Evolutionary conservation across 1,140 invertebrate species (phyloP).

Genomic region (Zelostemma sp.): DNA sequence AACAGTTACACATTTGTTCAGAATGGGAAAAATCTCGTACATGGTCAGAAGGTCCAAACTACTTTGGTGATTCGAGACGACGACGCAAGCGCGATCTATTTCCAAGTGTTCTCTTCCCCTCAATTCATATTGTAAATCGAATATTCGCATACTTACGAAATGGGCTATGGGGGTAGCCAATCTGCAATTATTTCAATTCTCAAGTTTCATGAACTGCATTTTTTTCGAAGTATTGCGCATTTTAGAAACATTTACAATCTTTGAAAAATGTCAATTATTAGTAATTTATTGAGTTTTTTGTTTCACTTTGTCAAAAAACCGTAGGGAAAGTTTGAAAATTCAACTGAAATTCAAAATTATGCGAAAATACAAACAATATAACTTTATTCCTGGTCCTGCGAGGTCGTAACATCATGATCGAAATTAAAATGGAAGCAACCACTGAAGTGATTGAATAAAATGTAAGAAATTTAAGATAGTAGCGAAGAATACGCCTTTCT

Average conservation of each 20-base stretch:
- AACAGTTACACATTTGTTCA: slow-evolving; percentile 87
- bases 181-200: slow-evolving; percentile 72
- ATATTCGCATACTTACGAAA: slow-evolving; percentile 77
- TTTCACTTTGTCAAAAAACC: no score
- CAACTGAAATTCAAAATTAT: no score
- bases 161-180: slow-evolving; percentile 79
- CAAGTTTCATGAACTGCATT: no score
- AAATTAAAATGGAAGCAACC: slow-evolving; percentile 78
- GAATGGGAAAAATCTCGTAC: slow-evolving; percentile 90
- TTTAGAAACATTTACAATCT: no score
- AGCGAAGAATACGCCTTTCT: slow-evolving; percentile 81
- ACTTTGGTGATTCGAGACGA: slow-evolving; percentile 90
- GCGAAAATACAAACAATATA: no score
- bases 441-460: slow-evolving; percentile 81
- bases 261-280: no score
- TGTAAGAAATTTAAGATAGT: slow-evolving; percentile 84
- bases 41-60: slow-evolving; percentile 85
- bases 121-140: slow-evolving; percentile 85
- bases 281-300: no score
- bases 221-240: no score
- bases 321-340: no score
- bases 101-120: slow-evolving; percentile 81
- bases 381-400: no score
- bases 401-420: slow-evolving; percentile 79
- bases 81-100: slow-evolving; percentile 82